phyloP scores from a whole-genome alignment of 1,140 invertebrate genomes.

The Prorops nasuta region DNA sequence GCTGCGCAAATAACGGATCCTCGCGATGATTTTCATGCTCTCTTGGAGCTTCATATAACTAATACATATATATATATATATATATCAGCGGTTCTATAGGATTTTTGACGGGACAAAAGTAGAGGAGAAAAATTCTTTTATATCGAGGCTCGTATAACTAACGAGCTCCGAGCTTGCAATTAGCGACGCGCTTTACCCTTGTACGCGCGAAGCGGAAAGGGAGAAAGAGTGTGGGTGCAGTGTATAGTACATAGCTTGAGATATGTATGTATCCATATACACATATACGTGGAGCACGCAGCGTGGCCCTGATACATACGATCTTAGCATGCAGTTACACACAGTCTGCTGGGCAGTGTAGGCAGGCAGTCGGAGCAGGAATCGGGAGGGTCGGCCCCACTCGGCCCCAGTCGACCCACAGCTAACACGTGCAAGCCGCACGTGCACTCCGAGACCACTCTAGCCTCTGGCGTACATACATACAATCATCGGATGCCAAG shows the following conservation, averaged over 20 bases:
- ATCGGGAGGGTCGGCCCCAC: conserved; percentile 49
- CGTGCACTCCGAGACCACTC: conserved; percentile 44
- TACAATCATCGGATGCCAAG: conserved; percentile 53
- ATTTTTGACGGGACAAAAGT: neutral
- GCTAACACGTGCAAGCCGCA: conserved; percentile 53
- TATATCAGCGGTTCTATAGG: conserved; percentile 14
- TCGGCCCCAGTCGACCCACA: conserved; percentile 47
- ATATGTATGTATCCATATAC: conserved; percentile 21
- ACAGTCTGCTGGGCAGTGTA: no score
- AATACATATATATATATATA: neutral
- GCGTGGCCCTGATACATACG: conserved; percentile 42
- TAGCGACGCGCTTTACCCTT: conserved; percentile 29
- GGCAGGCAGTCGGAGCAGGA: conserved; percentile 48
- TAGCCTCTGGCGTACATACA: conserved; percentile 44
- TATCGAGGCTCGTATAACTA: conserved; percentile 2
- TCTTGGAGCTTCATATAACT: neutral
- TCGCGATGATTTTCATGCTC: conserved; percentile 15
- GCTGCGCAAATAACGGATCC: conserved; percentile 44
- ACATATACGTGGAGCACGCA: neutral
- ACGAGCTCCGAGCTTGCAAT: conserved; percentile 30
- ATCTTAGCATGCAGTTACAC: no score
- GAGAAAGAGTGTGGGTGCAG: conserved; percentile 1
- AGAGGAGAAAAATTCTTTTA: neutral
- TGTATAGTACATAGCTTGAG: no score
- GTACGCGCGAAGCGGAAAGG: neutral